These are phyloP conservation scores for Myotis lucifugus DNA, from an alignment of 2,113 vertebrate species.

Conservation along the genomic window DNA sequence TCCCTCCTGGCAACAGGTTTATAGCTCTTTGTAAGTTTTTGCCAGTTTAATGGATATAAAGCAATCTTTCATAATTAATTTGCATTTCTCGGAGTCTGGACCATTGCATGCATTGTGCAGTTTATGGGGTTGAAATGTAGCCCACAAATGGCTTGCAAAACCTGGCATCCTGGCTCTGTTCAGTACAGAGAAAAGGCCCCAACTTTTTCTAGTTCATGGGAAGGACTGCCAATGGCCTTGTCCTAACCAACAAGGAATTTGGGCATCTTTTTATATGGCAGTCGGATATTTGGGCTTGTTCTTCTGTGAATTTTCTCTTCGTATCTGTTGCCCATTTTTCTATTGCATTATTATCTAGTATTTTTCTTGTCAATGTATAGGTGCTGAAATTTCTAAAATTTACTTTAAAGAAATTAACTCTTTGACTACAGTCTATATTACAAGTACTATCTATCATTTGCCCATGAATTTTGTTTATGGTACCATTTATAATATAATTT, in stretches of 20 bases:
- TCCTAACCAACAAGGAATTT: not conserved
- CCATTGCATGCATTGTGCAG: not conserved
- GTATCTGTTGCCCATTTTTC: not conserved
- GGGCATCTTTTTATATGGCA: not conserved
- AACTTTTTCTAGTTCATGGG: not conserved
- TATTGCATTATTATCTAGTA: not conserved
- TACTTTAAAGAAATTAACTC: constrained; percentile 3
- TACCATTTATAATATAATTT: not conserved
- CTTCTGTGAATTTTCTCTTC: constrained; percentile 12
- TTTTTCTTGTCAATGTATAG: constrained; percentile 26
- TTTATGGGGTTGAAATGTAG: not conserved
- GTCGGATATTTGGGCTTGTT: not conserved
- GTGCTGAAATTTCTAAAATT: constrained; percentile 15
- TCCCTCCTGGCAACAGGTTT: constrained; percentile 24
- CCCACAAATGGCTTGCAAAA: not conserved
- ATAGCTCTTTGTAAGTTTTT: not conserved
- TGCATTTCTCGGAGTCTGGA: constrained; percentile 8
- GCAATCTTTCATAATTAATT: not conserved
- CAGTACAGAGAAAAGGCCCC: not conserved
- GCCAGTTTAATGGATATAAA: not conserved
- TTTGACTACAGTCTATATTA: not conserved
- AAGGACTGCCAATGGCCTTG: not conserved
- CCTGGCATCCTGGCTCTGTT: not conserved
- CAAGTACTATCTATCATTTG: not conserved
- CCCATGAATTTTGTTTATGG: not conserved